These are phyloP conservation scores for Dendroctonus valens DNA, from an alignment of 1,140 invertebrate genomes.

Conservation along the genomic window DNA sequence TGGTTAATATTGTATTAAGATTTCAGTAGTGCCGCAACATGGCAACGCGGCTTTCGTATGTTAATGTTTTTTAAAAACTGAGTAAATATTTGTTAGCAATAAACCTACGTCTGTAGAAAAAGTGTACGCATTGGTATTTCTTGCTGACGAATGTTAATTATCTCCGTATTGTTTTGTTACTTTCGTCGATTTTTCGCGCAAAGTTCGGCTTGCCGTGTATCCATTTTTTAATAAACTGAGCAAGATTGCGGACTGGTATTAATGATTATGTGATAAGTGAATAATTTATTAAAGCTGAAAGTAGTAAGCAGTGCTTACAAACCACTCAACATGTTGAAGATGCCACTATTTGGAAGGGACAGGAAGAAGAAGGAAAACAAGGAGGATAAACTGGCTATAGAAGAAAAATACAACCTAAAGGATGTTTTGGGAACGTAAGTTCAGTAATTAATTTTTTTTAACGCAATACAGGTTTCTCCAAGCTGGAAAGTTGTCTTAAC, in stretches of 20 bases:
- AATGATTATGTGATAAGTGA: neutral
- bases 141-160: slow-evolving; percentile 4
- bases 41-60: slow-evolving; percentile 6
- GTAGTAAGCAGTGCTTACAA: slow-evolving; percentile 8
- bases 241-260: too few relatives aligned
- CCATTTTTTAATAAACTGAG: too few relatives aligned
- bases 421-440: slow-evolving; percentile 84
- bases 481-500: neutral
- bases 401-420: slow-evolving; percentile 86
- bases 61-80: slow-evolving; percentile 22
- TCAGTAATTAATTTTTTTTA: slow-evolving; percentile 39
- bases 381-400: slow-evolving; percentile 74
- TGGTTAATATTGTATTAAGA: too few relatives aligned
- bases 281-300: slow-evolving; percentile 12
- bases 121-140: neutral
- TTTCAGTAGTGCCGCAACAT: neutral
- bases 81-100: slow-evolving; percentile 24
- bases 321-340: slow-evolving; percentile 49
- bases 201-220: neutral
- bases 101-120: slow-evolving; percentile 2
- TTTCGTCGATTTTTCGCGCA: neutral
- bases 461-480: neutral
- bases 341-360: slow-evolving; percentile 86
- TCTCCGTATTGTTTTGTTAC: slow-evolving; percentile 1
- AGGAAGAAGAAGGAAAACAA: slow-evolving; percentile 79